Evolutionary conservation across 2,888 invertebrate genomes (phyloP), one percentile per base, ranked within the genome.

Genomic region (Carterocephalus palaemon): DNA sequence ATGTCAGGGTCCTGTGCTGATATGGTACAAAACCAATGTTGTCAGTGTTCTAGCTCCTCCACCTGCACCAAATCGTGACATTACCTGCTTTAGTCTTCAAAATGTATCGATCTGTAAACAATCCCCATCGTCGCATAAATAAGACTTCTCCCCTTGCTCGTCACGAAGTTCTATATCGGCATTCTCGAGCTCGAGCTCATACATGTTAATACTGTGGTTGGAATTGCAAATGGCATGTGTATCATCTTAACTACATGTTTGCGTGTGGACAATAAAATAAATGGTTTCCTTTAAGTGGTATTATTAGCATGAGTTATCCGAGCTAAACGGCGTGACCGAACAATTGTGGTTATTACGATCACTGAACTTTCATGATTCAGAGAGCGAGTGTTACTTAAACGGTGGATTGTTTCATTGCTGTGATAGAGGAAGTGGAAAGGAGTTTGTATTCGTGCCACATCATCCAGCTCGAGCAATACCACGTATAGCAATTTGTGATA

Each of bases 241-340:
- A 42, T 34, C 42, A 34, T 42, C 20, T 42, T 28, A 26, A 42
- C 38, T 17, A 28, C 42, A 40, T 33, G 51, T 49, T 49, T 47
- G 52, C 52, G 54, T 52, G 49, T 34, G 31, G 45, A 47, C 51
- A 52, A 54, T 53, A 49, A 54, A 51, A 54, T 53, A 52, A 52
- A 43, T 52, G 49, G 46, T 51, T 49, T 48, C 38, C 46, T 48
- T 43, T 37, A 49, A 46, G 51, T 48, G 49, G 43, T 48, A 43
- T 43, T 45, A 46, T 43, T 48, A 43, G 42, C 37, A 37, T 33
- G 42, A 45, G 37, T 42, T 42, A 34, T 43, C 22, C 24, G 24
- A 46, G 42, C 55, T 52, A 49, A 51, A 36, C 49, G 46, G 51
- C 49, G 51, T 45, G 52, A 48, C 49, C 36, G 33, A 49, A 43